phyloP scores from a whole-genome alignment of 2,113 vertebrate species.

The Lichenostomus cassidix region DNA sequence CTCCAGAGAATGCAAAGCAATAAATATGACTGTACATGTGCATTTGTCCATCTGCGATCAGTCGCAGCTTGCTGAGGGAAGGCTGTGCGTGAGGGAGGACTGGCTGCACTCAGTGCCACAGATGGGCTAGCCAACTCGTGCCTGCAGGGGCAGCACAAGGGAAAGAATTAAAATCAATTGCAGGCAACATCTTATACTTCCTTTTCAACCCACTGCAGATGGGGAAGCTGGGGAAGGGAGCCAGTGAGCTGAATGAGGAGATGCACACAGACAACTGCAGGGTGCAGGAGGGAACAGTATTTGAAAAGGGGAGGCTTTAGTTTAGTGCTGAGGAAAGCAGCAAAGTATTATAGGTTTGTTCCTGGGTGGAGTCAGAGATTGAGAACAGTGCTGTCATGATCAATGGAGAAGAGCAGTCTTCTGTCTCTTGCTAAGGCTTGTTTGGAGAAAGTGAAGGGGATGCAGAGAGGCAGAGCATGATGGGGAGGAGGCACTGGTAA shows the following conservation, averaged over 20 bases:
- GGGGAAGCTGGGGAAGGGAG: not conserved
- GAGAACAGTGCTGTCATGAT: not conserved
- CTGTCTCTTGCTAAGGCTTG: not conserved
- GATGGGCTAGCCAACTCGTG: not conserved
- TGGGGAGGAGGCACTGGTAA: not conserved
- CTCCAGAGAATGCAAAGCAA: not conserved
- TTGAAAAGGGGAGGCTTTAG: not conserved
- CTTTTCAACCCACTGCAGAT: slow-evolving; percentile 3
- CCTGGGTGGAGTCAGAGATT: not conserved
- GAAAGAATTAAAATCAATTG: slow-evolving; percentile 47
- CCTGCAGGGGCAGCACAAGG: slow-evolving; percentile 40
- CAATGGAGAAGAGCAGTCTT: not conserved
- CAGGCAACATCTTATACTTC: slow-evolving; percentile 17
- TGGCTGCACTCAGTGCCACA: not conserved
- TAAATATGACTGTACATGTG: not conserved
- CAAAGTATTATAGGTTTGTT: not conserved
- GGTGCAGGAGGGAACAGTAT: not conserved
- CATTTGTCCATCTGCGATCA: not conserved
- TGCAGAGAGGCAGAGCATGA: not conserved
- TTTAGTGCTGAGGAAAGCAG: not conserved
- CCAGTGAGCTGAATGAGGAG: not conserved
- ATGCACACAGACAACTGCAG: not conserved
- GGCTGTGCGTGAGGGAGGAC: not conserved
- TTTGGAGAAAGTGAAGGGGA: not conserved
- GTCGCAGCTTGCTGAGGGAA: not conserved